Evolutionary conservation across 2,888 invertebrate genomes (phyloP).

Genomic region (Sphinx pinastri): DNA sequence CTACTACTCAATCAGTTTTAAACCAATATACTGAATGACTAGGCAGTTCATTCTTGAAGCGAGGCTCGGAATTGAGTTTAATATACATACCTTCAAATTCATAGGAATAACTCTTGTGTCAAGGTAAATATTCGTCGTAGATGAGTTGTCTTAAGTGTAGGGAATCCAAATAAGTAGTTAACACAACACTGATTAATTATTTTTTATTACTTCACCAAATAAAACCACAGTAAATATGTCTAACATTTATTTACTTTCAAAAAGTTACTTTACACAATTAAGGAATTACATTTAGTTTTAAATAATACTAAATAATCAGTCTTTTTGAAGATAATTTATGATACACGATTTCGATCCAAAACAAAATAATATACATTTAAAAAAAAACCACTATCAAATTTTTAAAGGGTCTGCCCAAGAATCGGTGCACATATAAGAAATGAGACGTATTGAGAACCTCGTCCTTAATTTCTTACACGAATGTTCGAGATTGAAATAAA

Average conservation of each 20-base stretch:
- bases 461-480: too few species aligned
- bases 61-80: too few species aligned
- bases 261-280: slow-evolving; percentile 23
- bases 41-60: too few species aligned
- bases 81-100: too few species aligned
- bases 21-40: too few species aligned
- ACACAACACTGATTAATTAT: not conserved
- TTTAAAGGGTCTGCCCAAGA: too few species aligned
- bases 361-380: not conserved
- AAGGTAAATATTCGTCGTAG: too few species aligned
- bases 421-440: too few species aligned
- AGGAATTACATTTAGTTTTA: slow-evolving; percentile 23
- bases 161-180: not conserved
- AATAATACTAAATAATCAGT: slow-evolving; percentile 73
- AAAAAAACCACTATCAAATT: not conserved
- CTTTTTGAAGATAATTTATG: slow-evolving; percentile 77
- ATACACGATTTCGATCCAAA: slow-evolving; percentile 25
- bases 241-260: slow-evolving; percentile 33
- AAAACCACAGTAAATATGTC: slow-evolving; percentile 12
- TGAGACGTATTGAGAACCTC: too few species aligned
- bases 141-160: not conserved
- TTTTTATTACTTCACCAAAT: not conserved
- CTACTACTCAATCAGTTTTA: too few species aligned
- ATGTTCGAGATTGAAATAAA: too few species aligned
- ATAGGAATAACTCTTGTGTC: too few species aligned